These are phyloP conservation scores for Chelon auratus DNA, from an alignment of 2,797 vertebrate genomes.

Conservation along the genomic window DNA sequence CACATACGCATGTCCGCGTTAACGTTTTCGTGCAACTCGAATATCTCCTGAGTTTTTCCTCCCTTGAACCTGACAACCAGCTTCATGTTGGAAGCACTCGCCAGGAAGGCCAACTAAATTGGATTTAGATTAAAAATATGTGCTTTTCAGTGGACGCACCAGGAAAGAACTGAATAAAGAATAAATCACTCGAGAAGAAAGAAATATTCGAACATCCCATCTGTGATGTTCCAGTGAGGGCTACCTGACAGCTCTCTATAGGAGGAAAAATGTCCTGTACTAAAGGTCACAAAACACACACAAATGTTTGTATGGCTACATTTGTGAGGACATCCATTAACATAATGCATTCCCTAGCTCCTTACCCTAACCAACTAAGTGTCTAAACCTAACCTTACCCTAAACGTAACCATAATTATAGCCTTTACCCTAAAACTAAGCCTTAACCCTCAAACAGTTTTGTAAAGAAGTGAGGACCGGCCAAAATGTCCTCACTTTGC, in stretches of 20 bases:
- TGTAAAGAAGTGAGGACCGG: too few species aligned
- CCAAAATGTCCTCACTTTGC: too few species aligned
- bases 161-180: constrained; percentile 42
- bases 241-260: constrained; percentile 47
- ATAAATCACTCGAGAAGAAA: constrained; percentile 40
- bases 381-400: too few species aligned
- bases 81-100: constrained; percentile 43
- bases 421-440: too few species aligned
- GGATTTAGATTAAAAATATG: constrained; percentile 62
- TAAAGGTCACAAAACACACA: constrained; percentile 40
- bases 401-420: too few species aligned
- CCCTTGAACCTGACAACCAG: constrained; percentile 36
- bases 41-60: constrained; percentile 16
- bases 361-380: too few species aligned
- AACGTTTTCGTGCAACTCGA: constrained; percentile 25
- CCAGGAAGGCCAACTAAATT: constrained; percentile 31
- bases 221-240: constrained; percentile 34
- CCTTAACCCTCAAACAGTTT: too few species aligned
- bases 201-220: constrained; percentile 22
- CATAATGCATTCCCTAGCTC: too few species aligned
- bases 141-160: constrained; percentile 43
- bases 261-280: constrained; percentile 25
- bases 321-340: too few species aligned
- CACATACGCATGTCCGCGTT: constrained; percentile 17
- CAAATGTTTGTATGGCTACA: background rate